These are phyloP conservation scores for Apamea epomidion DNA, from an alignment of 2,888 invertebrate genomes.

Conservation along the genomic window DNA sequence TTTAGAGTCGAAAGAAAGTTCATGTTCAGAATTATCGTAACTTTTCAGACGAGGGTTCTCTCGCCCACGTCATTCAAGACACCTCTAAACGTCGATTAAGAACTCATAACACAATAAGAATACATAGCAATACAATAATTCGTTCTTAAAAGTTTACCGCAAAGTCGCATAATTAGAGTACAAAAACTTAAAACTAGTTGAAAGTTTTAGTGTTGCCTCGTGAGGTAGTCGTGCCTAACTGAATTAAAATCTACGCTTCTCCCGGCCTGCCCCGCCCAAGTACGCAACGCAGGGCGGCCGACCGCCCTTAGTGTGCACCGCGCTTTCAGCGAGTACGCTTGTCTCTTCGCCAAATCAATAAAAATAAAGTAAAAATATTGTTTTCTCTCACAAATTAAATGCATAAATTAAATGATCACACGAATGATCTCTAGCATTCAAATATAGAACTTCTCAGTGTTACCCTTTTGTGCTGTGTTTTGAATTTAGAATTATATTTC, in stretches of 20 bases:
- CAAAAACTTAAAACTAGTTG: conserved; percentile 33
- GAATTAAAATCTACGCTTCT: conserved; percentile 78
- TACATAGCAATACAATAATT: conserved; percentile 19
- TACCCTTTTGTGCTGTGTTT: conserved; percentile 50
- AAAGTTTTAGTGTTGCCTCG: conserved; percentile 57
- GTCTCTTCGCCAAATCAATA: conserved; percentile 57
- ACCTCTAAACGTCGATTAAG: conserved; percentile 14
- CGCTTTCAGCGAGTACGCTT: conserved; percentile 66
- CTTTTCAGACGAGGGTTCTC: conserved; percentile 23
- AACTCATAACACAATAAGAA: conserved; percentile 16
- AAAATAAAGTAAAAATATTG: conserved; percentile 38
- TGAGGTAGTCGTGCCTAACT: conserved; percentile 73
- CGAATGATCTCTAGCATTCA: conserved; percentile 5
- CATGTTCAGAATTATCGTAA: conserved; percentile 22
- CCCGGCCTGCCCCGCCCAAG: conserved; percentile 73
- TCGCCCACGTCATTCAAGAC: conserved; percentile 2
- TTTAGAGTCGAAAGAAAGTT: conserved; percentile 1
- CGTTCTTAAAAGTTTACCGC: background rate
- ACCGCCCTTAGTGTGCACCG: conserved; percentile 75
- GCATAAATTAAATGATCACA: conserved; percentile 39
- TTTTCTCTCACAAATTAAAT: conserved; percentile 34
- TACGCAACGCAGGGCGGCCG: conserved; percentile 66
- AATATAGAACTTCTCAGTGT: conserved; percentile 49
- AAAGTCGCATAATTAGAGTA: conserved; percentile 11
- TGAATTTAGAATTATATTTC: conserved; percentile 34